Percentiles rank a stretch among this genome's conserved stretches.
Conservation (phyloP, 1,140 invertebrate species). For the Lepidotrigona ventralis region DNA sequence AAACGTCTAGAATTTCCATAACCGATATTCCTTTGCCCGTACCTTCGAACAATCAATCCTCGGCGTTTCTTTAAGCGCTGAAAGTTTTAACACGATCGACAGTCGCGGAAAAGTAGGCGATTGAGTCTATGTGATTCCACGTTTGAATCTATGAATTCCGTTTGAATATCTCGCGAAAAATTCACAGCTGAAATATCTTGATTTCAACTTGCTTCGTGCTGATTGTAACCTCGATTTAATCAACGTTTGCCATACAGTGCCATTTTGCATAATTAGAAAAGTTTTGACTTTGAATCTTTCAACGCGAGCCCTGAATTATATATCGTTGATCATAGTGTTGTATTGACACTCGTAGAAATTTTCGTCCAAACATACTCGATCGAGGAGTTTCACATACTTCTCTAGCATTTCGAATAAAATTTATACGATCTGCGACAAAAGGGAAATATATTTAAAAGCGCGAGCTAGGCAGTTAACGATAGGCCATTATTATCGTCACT, state of each 20-base stretch:
- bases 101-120: not conserved
- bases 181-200: not conserved
- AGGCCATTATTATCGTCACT: not conserved
- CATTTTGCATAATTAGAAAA: not conserved
- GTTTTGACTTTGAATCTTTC: not conserved
- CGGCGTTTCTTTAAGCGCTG: not conserved
- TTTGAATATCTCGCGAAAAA: too few relatives aligned
- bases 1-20: conserved; percentile 23
- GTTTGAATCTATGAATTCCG: not conserved
- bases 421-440: not conserved
- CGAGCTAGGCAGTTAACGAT: not conserved
- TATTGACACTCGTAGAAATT: too few relatives aligned
- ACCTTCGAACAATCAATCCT: not conserved
- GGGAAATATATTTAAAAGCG: not conserved
- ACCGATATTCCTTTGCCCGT: conserved; percentile 12
- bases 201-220: not conserved
- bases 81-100: not conserved
- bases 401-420: too few relatives aligned
- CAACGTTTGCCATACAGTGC: not conserved
- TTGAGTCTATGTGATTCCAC: not conserved
- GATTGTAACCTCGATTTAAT: not conserved
- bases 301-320: too few relatives aligned
- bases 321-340: too few relatives aligned
- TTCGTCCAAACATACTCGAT: too few relatives aligned
- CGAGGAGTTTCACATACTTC: too few relatives aligned